These are phyloP conservation scores for Podocnemis expansa DNA, from an alignment of 2,113 vertebrate species.

Conservation along the genomic window DNA sequence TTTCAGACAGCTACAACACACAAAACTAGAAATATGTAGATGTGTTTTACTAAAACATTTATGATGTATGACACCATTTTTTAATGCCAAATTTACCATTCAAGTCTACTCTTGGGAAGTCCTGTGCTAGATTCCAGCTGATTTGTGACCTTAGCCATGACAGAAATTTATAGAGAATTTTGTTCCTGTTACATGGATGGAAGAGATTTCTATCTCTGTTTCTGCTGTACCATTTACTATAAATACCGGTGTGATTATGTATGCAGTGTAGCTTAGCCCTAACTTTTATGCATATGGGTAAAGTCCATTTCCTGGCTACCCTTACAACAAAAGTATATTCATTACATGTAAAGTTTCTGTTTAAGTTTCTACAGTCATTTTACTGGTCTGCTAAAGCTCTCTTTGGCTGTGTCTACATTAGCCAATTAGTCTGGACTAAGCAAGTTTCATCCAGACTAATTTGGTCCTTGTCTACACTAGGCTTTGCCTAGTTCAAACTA, in stretches of 20 bases:
- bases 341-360: not conserved
- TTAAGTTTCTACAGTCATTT: not conserved
- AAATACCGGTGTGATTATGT: not conserved
- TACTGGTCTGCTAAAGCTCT: not conserved
- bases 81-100: not conserved
- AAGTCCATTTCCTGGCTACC: not conserved
- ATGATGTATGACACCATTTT: not conserved
- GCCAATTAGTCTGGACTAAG: too few species aligned
- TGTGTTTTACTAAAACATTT: not conserved
- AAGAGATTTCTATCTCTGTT: not conserved
- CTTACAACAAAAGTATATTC: not conserved
- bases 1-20: not conserved
- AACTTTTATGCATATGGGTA: not conserved
- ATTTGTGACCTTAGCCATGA: not conserved
- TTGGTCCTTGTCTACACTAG: too few species aligned
- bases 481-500: too few species aligned
- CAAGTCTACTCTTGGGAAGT: not conserved
- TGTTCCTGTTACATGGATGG: not conserved
- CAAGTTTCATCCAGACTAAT: too few species aligned
- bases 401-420: too few species aligned
- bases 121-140: not conserved
- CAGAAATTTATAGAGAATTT: not conserved
- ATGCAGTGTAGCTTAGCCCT: not conserved
- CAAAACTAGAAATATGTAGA: not conserved
- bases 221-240: not conserved